A percentile compares a stretch with the other conserved stretches of the same genome.
Evolutionary conservation across 2,797 vertebrate genomes (phyloP).

Genomic region (Netta rufina): DNA sequence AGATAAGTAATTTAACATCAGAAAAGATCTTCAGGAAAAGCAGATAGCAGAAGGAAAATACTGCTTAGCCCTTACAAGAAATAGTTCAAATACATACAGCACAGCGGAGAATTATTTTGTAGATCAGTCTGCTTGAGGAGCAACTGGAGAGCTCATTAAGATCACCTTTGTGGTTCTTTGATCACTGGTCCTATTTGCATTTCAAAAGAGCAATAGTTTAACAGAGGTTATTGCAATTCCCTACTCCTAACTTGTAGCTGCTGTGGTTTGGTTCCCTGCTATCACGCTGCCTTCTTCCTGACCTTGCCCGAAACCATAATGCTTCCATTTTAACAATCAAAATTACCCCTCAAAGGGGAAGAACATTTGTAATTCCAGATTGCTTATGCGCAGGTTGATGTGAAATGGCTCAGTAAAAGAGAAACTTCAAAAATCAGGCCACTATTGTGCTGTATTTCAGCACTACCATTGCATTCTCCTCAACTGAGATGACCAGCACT

Average conservation of each 20-base stretch:
- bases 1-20: conserved; percentile 19
- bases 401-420: neutral
- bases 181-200: neutral
- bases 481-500: accelerated
- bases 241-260: neutral
- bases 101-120: neutral
- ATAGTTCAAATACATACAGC: neutral
- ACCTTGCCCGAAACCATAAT: neutral
- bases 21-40: neutral
- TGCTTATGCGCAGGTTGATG: neutral
- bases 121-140: neutral
- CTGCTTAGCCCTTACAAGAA: neutral
- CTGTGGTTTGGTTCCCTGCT: neutral
- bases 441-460: neutral
- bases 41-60: neutral
- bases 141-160: neutral
- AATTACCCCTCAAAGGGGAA: neutral
- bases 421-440: neutral
- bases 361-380: neutral
- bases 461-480: neutral
- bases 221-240: neutral
- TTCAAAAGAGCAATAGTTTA: conserved; percentile 3
- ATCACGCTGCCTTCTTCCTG: neutral
- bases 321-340: neutral
- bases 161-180: conserved; percentile 11